Percentiles rank a stretch among this genome's conserved stretches.
phyloP scores from a whole-genome alignment of 2,797 vertebrate species.

The Mareca strepera region DNA sequence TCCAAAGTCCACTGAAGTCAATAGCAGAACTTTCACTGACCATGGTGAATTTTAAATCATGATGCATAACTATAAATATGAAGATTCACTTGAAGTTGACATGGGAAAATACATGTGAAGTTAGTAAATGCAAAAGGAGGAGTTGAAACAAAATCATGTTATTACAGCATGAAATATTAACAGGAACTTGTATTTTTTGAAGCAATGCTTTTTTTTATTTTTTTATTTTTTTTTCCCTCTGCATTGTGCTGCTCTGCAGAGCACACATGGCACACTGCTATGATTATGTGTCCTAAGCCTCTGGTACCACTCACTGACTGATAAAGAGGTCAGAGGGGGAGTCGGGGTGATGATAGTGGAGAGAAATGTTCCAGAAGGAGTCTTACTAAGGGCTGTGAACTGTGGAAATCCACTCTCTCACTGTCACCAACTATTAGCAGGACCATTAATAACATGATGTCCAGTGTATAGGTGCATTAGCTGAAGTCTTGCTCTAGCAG shows the following conservation, averaged over 20 bases:
- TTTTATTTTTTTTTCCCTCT: background rate
- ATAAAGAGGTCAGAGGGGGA: constrained; percentile 74
- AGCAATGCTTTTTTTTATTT: background rate
- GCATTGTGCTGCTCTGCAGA: background rate
- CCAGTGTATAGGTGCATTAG: constrained; percentile 28
- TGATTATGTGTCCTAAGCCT: constrained; percentile 55
- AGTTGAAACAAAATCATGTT: background rate
- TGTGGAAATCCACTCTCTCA: constrained; percentile 65
- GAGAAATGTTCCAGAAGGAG: constrained; percentile 69
- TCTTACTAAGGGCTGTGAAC: constrained; percentile 65
- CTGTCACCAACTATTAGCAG: constrained; percentile 65
- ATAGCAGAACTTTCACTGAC: background rate
- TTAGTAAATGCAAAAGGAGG: background rate
- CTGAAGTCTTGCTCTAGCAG: background rate
- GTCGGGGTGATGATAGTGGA: constrained; percentile 67
- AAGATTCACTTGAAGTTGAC: background rate
- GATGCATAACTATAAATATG: background rate
- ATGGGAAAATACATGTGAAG: background rate
- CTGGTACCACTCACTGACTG: constrained; percentile 73
- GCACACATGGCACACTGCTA: background rate
- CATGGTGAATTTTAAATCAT: background rate
- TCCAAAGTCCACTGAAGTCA: background rate
- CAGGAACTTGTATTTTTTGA: background rate
- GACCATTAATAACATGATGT: constrained; percentile 57
- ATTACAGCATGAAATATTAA: background rate